A percentile compares a stretch with the other conserved stretches of the same genome.
phyloP scores from a whole-genome alignment of 2,888 invertebrate species.

The Lochmaea crataegi region DNA sequence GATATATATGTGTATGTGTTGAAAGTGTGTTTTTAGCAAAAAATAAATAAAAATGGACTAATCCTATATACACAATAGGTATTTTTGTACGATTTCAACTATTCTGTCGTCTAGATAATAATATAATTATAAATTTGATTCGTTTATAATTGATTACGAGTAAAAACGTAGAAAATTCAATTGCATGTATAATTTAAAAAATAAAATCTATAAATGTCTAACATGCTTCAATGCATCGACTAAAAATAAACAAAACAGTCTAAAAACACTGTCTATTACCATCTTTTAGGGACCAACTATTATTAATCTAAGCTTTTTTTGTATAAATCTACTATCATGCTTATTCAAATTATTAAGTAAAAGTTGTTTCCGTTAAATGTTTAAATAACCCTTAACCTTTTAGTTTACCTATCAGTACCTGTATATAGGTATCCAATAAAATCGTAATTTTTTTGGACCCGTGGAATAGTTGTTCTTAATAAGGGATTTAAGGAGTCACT shows the following conservation, averaged over 20 bases:
- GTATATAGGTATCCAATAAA: too few relatives aligned
- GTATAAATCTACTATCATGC: not conserved
- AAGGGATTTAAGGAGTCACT: too few relatives aligned
- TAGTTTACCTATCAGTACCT: too few relatives aligned
- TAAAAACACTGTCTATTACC: not conserved
- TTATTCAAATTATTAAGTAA: too few relatives aligned
- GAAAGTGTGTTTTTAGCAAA: slow-evolving; percentile 39
- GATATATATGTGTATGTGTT: slow-evolving; percentile 33
- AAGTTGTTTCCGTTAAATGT: too few relatives aligned
- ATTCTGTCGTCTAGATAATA: too few relatives aligned
- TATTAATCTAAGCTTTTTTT: not conserved
- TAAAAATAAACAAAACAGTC: not conserved
- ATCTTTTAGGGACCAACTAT: not conserved
- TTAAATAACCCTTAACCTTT: too few relatives aligned
- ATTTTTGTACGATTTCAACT: too few relatives aligned
- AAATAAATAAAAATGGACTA: slow-evolving; percentile 40
- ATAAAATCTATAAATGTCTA: slow-evolving; percentile 20
- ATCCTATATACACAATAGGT: slow-evolving; percentile 40
- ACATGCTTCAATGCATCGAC: slow-evolving; percentile 32
- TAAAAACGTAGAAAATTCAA: not conserved
- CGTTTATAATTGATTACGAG: not conserved
- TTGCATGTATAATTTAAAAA: not conserved
- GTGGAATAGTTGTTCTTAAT: too few relatives aligned
- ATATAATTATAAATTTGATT: too few relatives aligned
- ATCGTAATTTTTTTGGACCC: too few relatives aligned